These are phyloP conservation scores for Dynastes grantii DNA, from an alignment of 2,888 invertebrate species.

Conservation along the genomic window DNA sequence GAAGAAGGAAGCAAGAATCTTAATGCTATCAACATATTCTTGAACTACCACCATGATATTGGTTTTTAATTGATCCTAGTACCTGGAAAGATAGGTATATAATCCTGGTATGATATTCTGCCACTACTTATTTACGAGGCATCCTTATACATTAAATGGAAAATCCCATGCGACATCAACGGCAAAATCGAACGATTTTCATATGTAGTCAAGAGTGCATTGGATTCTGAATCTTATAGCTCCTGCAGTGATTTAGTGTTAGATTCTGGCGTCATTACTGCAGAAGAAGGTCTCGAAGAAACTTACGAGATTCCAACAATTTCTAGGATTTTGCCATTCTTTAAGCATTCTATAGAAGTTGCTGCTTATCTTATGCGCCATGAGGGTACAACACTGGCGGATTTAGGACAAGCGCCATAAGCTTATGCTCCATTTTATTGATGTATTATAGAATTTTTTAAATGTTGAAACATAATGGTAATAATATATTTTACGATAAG, in stretches of 20 bases:
- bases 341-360: neutral
- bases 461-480: neutral
- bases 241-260: neutral
- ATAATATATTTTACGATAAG: too few species aligned
- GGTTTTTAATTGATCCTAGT: neutral
- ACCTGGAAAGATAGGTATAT: conserved; percentile 5
- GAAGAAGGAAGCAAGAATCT: neutral
- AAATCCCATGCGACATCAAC: conserved; percentile 27
- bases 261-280: conserved; percentile 9
- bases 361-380: neutral
- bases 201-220: neutral
- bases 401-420: conserved; percentile 13
- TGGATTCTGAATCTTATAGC: neutral
- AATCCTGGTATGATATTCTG: neutral
- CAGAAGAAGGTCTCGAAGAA: neutral
- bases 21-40: too few species aligned
- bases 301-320: neutral
- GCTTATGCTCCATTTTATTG: neutral
- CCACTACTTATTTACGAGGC: neutral
- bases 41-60: neutral
- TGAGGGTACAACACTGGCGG: neutral
- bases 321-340: conserved; percentile 7
- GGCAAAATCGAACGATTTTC: conserved; percentile 3
- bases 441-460: neutral
- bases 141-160: neutral